Evolutionary conservation across 2,797 vertebrate genomes (phyloP).

Genomic region (Acridotheres tristis): DNA sequence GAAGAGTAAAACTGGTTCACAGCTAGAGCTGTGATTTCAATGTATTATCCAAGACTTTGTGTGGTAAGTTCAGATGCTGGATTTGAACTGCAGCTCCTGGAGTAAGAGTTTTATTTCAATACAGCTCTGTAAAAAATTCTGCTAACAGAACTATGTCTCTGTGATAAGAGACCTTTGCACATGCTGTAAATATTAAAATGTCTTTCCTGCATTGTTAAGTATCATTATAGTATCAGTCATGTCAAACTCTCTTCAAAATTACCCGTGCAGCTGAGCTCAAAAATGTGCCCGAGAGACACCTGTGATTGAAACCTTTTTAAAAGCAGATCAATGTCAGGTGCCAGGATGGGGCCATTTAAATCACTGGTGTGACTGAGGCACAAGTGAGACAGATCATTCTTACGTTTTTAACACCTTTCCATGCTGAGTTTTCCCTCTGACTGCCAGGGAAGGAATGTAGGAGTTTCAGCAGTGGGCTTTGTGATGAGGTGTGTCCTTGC

Average conservation of each 20-base stretch:
- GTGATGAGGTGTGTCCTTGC: background rate
- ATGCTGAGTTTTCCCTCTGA: background rate
- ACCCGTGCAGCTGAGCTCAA: background rate
- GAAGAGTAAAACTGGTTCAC: background rate
- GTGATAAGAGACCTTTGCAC: background rate
- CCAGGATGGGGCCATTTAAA: background rate
- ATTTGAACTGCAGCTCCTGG: background rate
- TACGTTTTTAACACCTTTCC: background rate
- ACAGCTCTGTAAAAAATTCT: background rate
- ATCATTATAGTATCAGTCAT: background rate
- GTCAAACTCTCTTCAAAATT: background rate
- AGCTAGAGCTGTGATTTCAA: background rate
- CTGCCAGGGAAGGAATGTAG: background rate
- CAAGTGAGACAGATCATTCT: background rate
- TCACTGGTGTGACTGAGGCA: background rate
- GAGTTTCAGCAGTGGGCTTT: background rate
- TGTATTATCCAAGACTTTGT: background rate
- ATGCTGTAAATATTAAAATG: background rate
- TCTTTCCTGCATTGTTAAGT: background rate
- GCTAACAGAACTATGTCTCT: background rate
- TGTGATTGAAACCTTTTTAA: background rate
- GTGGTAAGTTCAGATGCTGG: background rate
- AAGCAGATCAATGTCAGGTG: background rate
- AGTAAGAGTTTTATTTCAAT: background rate
- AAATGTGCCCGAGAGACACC: background rate